Conservation (phyloP, 2,888 invertebrate species). For the Himalopsyche tibetana region DNA sequence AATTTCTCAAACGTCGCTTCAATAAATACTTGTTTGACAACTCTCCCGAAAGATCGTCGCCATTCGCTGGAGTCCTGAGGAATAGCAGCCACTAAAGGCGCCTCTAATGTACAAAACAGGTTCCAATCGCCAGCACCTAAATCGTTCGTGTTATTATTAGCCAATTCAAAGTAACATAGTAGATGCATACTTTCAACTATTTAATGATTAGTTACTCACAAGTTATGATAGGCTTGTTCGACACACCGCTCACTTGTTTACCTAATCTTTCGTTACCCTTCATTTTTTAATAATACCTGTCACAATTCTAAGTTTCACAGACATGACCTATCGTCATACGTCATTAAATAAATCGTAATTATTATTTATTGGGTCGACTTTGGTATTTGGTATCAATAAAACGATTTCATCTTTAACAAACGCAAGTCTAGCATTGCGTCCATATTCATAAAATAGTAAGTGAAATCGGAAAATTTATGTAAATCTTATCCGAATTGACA, state of each 20-base stretch:
- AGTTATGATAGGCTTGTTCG: conserved; percentile 84
- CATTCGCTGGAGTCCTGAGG: conserved; percentile 94
- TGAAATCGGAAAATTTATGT: conserved; percentile 57
- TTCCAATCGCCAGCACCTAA: conserved; percentile 90
- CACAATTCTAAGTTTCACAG: conserved; percentile 56
- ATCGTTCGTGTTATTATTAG: conserved; percentile 46
- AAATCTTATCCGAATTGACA: conserved; percentile 57
- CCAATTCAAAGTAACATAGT: conserved; percentile 29
- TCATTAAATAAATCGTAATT: conserved; percentile 49
- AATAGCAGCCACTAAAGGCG: conserved; percentile 85
- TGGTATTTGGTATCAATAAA: conserved; percentile 4
- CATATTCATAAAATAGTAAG: conserved; percentile 54
- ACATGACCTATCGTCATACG: conserved; percentile 62
- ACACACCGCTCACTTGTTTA: conserved; percentile 78
- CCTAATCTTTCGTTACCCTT: conserved; percentile 77
- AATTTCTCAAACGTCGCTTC: conserved; percentile 89
- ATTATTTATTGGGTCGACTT: neutral
- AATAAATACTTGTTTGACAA: conserved; percentile 89
- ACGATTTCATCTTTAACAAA: conserved; percentile 2
- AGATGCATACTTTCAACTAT: conserved; percentile 51
- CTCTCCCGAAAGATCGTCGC: conserved; percentile 92
- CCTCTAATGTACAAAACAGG: conserved; percentile 89
- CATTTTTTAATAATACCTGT: conserved; percentile 74
- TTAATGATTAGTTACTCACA: conserved; percentile 76
- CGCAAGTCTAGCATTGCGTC: neutral